Evolutionary conservation across 2,113 vertebrate species (phyloP).

Genomic region (Caretta caretta): DNA sequence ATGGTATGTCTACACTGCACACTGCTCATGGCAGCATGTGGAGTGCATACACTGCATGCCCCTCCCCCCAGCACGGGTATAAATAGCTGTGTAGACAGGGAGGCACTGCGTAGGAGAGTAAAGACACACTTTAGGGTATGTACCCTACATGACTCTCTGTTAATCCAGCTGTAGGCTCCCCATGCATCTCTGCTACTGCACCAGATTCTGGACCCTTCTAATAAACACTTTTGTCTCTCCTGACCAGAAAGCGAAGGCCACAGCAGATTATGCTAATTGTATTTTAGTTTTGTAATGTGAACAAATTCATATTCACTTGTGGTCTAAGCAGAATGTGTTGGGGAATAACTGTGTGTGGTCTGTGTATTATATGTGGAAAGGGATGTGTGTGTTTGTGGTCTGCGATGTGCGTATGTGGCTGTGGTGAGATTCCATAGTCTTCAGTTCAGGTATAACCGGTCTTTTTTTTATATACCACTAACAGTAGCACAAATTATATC

Average conservation of each 20-base stretch:
- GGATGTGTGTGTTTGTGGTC: not conserved
- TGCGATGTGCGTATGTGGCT: not conserved
- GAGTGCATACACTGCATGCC: too few species aligned
- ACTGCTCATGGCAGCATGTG: too few species aligned
- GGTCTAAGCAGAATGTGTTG: not conserved
- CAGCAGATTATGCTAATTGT: not conserved
- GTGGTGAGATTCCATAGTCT: not conserved
- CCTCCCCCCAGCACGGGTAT: too few species aligned
- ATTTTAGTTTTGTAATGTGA: not conserved
- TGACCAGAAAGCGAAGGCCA: rapidly evolving
- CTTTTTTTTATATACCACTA: not conserved
- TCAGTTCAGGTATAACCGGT: not conserved
- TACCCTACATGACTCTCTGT: too few species aligned
- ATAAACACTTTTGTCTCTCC: not conserved
- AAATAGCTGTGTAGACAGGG: too few species aligned
- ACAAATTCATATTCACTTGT: rapidly evolving
- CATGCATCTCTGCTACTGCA: not conserved
- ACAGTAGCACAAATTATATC: not conserved
- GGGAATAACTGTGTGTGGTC: not conserved
- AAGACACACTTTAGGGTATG: too few species aligned
- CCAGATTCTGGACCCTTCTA: not conserved
- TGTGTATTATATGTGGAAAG: rapidly evolving
- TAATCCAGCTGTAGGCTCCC: rapidly evolving
- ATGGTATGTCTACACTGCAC: too few species aligned
- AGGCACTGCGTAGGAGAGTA: too few species aligned